phyloP scores from a whole-genome alignment of 2,113 vertebrate species.

The Microcebus ravelobensis region DNA sequence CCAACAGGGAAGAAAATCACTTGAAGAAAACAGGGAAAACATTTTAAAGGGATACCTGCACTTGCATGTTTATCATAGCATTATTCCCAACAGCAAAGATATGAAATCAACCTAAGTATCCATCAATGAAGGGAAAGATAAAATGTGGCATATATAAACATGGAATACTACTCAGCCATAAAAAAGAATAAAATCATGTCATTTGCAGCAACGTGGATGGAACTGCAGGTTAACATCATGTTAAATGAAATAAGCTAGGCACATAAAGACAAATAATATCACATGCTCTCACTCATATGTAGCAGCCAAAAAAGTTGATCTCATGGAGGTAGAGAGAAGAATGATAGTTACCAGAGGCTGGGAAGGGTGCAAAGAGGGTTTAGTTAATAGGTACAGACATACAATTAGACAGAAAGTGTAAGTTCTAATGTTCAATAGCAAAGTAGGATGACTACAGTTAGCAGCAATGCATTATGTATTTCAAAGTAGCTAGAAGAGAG shows the following conservation, averaged over 20 bases:
- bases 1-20: too few species aligned
- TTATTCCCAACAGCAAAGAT: background rate
- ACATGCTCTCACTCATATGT: background rate
- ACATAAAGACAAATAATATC: background rate
- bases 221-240: background rate
- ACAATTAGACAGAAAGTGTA: background rate
- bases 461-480: background rate
- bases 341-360: background rate
- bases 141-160: background rate
- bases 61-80: background rate
- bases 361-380: background rate
- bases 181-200: background rate
- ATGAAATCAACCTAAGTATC: background rate
- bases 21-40: too few species aligned
- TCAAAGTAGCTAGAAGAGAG: background rate
- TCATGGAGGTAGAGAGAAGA: background rate
- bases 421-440: background rate
- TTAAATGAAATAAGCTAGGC: background rate
- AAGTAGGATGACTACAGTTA: background rate
- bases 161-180: background rate
- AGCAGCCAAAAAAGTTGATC: background rate
- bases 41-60: background rate
- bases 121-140: background rate
- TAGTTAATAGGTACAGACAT: background rate
- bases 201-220: background rate